Percentiles rank a stretch among this genome's conserved stretches.
Conservation (phyloP, 2,888 invertebrate genomes). For the Drosophila melanosoma region DNA sequence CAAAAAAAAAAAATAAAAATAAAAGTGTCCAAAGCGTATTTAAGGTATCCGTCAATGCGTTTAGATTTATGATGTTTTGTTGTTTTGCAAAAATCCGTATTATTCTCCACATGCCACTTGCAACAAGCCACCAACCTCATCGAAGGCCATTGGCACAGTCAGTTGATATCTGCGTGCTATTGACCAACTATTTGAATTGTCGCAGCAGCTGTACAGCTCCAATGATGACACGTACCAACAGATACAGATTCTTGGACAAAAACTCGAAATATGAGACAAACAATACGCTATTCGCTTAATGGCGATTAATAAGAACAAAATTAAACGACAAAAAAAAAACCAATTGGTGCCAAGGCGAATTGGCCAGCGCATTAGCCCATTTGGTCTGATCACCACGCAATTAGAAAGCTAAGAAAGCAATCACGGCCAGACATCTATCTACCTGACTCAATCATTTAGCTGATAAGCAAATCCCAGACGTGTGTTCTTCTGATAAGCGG, state of each 20-base stretch:
- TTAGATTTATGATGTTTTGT: conserved; percentile 52
- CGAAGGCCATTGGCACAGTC: conserved; percentile 54
- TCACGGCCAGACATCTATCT: conserved; percentile 28
- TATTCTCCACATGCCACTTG: conserved; percentile 6
- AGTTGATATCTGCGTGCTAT: conserved; percentile 56
- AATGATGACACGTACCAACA: conserved; percentile 45
- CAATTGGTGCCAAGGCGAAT: conserved; percentile 63
- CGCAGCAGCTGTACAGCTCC: conserved; percentile 37
- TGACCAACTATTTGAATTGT: conserved; percentile 45
- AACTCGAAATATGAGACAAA: conserved; percentile 53
- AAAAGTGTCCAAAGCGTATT: conserved; percentile 13
- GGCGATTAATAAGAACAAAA: conserved; percentile 6
- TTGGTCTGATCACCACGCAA: conserved; percentile 37
- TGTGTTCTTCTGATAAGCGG: conserved; percentile 37
- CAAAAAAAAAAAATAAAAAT: conserved; percentile 31
- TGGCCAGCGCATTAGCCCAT: conserved; percentile 17
- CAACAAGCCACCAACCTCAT: conserved; percentile 16
- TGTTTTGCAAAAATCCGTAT: conserved; percentile 23
- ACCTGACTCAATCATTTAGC: conserved; percentile 3
- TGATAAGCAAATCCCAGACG: conserved; percentile 47
- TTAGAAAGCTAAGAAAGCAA: conserved; percentile 54
- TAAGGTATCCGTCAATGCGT: conserved; percentile 20
- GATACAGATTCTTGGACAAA: conserved; percentile 32
- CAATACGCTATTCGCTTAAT: conserved; percentile 32
- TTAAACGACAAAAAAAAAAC: not conserved